Conservation (phyloP, 2,797 vertebrate species). For the Tinamus major region DNA sequence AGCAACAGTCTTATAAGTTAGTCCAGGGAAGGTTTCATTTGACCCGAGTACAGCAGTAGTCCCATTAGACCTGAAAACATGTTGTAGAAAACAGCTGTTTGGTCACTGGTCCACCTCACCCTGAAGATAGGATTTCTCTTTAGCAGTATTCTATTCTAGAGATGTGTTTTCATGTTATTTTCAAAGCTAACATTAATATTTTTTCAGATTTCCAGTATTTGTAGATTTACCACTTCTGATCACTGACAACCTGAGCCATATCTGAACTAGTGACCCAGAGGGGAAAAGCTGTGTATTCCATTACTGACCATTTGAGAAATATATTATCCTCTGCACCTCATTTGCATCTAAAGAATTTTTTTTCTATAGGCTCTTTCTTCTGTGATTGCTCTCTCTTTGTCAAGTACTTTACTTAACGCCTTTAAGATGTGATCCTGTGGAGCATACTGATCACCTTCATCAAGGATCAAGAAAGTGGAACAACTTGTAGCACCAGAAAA, state of each 20-base stretch:
- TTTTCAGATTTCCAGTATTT: neutral
- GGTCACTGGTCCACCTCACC: neutral
- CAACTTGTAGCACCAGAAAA: neutral
- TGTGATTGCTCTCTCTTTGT: neutral
- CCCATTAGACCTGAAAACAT: slow-evolving; percentile 1
- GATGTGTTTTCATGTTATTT: neutral
- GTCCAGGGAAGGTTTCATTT: neutral
- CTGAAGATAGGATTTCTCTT: neutral
- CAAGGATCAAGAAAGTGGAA: neutral
- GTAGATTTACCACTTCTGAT: neutral
- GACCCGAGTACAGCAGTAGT: neutral
- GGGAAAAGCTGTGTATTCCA: neutral
- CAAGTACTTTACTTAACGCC: neutral
- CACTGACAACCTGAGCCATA: neutral
- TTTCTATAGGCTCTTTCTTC: neutral
- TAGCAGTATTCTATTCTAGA: neutral
- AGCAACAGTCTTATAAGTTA: neutral
- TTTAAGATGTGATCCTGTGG: neutral
- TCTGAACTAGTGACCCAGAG: neutral
- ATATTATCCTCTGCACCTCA: neutral
- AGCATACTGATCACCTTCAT: neutral
- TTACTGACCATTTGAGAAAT: neutral
- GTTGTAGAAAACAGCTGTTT: slow-evolving; percentile 2
- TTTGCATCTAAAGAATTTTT: neutral
- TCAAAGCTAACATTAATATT: slow-evolving; percentile 3